Evolutionary conservation across 2,113 vertebrate genomes (phyloP).

Genomic region (Erythrolamprus reginae): DNA sequence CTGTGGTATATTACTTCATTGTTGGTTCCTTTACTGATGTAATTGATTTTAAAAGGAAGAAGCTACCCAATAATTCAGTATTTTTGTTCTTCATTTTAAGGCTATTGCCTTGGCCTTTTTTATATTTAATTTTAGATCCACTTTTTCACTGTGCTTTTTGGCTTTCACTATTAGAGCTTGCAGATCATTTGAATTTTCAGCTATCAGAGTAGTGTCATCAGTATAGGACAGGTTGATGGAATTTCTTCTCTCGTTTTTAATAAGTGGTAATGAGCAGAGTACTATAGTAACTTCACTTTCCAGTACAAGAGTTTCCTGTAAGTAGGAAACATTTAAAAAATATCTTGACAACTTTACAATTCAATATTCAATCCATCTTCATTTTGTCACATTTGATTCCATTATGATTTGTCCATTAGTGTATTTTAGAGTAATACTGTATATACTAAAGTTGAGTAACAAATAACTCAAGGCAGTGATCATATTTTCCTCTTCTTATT

Average conservation of each 20-base stretch:
- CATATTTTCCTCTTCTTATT: background rate
- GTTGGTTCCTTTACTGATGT: background rate
- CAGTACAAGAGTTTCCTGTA: background rate
- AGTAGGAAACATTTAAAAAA: background rate
- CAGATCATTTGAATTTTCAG: background rate
- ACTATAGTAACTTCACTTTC: background rate
- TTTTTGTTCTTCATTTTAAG: background rate
- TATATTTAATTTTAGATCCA: background rate
- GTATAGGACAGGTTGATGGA: background rate
- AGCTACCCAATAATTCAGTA: background rate
- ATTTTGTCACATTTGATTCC: background rate
- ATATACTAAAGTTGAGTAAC: no score
- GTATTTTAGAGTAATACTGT: background rate
- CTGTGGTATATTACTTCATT: background rate
- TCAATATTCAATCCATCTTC: background rate
- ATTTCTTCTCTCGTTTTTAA: background rate
- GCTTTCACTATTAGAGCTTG: background rate
- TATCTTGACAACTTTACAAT: background rate
- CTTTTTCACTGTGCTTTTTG: background rate
- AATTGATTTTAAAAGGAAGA: background rate
- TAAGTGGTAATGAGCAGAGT: background rate
- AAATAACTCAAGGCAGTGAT: background rate
- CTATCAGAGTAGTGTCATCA: background rate
- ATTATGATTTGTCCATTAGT: background rate
- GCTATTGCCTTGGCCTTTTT: background rate